Conservation (phyloP, 2,113 vertebrate species). For the Trematomus loennbergii region DNA sequence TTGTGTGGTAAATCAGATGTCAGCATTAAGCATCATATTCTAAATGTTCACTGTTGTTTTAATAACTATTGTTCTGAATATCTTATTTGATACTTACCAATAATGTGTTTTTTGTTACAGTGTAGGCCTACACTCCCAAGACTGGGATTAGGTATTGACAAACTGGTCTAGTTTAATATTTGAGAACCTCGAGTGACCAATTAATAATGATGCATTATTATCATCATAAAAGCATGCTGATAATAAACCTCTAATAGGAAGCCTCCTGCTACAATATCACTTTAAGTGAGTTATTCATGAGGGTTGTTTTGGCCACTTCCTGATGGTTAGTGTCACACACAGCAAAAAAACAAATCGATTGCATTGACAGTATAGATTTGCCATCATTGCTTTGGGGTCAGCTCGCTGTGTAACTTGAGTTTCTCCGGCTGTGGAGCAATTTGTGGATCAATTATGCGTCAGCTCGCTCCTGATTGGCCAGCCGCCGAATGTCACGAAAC, state of each 20-base stretch:
- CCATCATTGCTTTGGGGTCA: neutral
- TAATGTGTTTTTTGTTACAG: neutral
- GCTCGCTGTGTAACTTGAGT: neutral
- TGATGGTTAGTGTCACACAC: neutral
- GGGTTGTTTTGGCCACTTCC: neutral
- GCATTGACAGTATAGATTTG: neutral
- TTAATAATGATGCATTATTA: neutral
- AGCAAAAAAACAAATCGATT: neutral
- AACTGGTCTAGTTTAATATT: neutral
- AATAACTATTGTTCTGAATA: neutral
- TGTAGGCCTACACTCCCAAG: neutral
- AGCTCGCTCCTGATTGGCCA: slow-evolving; percentile 64
- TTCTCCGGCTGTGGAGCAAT: slow-evolving; percentile 6
- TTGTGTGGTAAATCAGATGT: neutral
- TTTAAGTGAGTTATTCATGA: neutral
- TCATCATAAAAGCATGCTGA: neutral
- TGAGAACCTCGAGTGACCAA: slow-evolving; percentile 13
- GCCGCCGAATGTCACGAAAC: slow-evolving; percentile 9
- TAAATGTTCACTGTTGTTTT: neutral
- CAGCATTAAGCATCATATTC: neutral
- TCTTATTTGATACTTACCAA: neutral
- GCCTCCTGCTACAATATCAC: no score
- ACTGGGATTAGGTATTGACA: neutral
- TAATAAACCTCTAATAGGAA: no score
- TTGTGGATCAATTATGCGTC: slow-evolving; percentile 63